These are phyloP conservation scores for Hippolais icterina DNA, from an alignment of 2,113 vertebrate genomes.

Conservation along the genomic window DNA sequence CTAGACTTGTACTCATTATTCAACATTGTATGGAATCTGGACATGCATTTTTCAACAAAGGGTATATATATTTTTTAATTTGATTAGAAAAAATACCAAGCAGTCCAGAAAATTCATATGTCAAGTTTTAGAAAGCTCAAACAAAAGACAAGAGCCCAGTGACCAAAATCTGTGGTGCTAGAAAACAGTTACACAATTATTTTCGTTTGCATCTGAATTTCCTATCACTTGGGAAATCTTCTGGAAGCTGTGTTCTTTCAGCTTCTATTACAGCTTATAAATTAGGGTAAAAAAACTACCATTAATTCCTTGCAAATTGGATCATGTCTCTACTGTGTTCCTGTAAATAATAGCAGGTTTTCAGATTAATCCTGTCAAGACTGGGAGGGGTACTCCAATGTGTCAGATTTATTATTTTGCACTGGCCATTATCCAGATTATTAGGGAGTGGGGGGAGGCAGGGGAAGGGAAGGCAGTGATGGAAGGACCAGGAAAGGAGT, in stretches of 20 bases:
- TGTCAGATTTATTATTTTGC: neutral
- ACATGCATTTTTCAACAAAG: neutral
- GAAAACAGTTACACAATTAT: neutral
- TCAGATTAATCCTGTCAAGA: neutral
- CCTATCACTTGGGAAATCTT: neutral
- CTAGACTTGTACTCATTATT: neutral
- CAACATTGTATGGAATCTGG: neutral
- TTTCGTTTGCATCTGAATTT: neutral
- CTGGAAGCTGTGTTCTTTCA: neutral
- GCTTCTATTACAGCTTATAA: neutral
- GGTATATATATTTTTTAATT: neutral
- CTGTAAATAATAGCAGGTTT: neutral
- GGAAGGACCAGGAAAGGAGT: neutral
- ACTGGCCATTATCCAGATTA: neutral
- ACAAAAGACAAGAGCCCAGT: neutral
- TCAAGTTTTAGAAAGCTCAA: neutral
- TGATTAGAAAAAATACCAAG: neutral
- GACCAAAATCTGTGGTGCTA: neutral
- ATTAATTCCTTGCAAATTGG: neutral
- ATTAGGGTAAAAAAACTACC: neutral
- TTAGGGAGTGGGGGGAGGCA: rapidly evolving
- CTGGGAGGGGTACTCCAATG: neutral
- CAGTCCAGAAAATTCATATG: neutral
- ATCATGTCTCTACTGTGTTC: neutral
- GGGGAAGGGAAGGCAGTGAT: neutral